Conservation (phyloP, 1,140 invertebrate species). For the Eumaeus atala region DNA sequence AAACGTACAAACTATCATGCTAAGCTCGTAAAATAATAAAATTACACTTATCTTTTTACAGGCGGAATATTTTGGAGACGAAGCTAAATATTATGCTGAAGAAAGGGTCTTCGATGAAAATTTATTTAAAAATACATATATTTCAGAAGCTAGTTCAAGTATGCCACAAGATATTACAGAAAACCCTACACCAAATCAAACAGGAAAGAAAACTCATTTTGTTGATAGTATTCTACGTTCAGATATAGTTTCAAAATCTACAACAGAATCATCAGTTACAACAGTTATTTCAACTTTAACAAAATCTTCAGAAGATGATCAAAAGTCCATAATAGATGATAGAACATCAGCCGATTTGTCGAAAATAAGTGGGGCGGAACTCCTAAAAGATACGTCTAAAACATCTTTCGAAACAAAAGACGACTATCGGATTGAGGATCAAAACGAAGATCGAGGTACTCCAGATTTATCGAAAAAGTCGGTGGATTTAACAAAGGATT, state of each 20-base stretch:
- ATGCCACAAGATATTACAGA: conserved; percentile 24
- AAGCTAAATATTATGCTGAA: conserved; percentile 36
- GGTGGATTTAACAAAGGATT: conserved; percentile 64
- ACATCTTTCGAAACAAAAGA: conserved; percentile 61
- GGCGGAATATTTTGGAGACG: conserved; percentile 56
- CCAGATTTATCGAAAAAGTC: conserved; percentile 68
- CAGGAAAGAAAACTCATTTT: conserved; percentile 47
- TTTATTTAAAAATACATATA: conserved; percentile 24
- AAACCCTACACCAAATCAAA: conserved; percentile 31
- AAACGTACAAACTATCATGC: too few relatives aligned
- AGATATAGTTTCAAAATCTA: conserved; percentile 62
- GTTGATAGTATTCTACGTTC: conserved; percentile 49
- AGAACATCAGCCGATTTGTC: conserved; percentile 63
- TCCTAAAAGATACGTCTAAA: conserved; percentile 62
- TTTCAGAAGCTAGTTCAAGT: conserved; percentile 27
- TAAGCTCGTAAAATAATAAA: too few relatives aligned
- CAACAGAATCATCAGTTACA: conserved; percentile 63
- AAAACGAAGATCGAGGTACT: conserved; percentile 51
- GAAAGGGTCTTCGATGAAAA: conserved; percentile 23
- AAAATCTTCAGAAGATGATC: conserved; percentile 64
- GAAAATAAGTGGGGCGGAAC: conserved; percentile 62
- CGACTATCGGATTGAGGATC: conserved; percentile 53
- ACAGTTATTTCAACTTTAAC: conserved; percentile 62
- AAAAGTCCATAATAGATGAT: conserved; percentile 62
- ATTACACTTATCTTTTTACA: conserved; percentile 20